Evolutionary conservation across 2,888 invertebrate species (phyloP).

Genomic region (Dasypolia templi): DNA sequence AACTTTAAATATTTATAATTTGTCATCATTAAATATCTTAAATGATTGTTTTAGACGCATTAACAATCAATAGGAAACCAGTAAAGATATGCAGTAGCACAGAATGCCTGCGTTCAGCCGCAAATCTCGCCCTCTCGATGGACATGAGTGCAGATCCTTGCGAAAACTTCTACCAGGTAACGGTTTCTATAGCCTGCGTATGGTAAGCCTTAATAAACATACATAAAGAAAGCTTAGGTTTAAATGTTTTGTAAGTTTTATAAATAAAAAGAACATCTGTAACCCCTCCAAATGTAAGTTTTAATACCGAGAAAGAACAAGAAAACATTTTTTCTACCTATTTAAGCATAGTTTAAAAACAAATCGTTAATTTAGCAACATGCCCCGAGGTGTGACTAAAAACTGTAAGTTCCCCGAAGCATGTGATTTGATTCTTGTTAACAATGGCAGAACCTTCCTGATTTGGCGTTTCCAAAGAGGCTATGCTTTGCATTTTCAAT

Average conservation of each 20-base stretch:
- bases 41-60: constrained; percentile 70
- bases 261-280: neutral
- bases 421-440: neutral
- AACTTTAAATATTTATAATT: no score
- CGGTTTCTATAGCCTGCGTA: neutral
- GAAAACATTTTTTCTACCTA: neutral
- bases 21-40: neutral
- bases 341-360: no score
- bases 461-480: neutral
- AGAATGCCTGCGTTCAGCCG: constrained; percentile 93
- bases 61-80: constrained; percentile 78
- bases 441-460: neutral
- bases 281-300: neutral
- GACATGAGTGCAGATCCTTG: constrained; percentile 93
- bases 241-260: neutral
- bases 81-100: constrained; percentile 90
- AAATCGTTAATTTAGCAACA: neutral
- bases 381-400: neutral
- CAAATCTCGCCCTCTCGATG: constrained; percentile 94
- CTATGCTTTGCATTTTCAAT: no score
- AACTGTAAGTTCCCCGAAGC: neutral
- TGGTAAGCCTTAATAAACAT: no score
- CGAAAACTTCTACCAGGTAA: constrained; percentile 94
- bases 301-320: neutral
- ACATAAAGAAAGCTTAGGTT: neutral